phyloP scores from a whole-genome alignment of 2,113 vertebrate genomes.

The Hemiprocne comata region DNA sequence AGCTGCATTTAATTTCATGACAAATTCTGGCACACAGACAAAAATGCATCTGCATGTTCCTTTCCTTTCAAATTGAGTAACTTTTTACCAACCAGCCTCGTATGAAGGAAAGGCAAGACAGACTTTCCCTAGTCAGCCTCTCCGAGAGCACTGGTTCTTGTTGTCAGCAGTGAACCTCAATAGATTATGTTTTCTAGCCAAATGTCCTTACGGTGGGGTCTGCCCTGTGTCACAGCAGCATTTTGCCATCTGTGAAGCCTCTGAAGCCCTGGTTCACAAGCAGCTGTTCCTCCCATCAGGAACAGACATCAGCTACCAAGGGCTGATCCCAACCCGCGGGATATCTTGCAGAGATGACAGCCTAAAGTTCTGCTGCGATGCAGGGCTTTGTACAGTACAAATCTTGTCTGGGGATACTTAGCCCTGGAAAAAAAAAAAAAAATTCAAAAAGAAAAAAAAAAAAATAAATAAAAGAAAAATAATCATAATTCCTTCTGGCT shows the following conservation, averaged over 20 bases:
- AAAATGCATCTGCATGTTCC: neutral
- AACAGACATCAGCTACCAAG: neutral
- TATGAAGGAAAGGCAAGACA: neutral
- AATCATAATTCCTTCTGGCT: neutral
- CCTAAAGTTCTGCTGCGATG: neutral
- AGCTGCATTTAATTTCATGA: neutral
- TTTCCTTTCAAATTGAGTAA: neutral
- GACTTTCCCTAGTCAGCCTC: neutral
- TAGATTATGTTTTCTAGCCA: neutral
- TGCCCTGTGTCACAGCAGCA: neutral
- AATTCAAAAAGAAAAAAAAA: too few species aligned
- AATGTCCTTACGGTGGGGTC: neutral
- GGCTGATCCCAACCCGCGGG: neutral
- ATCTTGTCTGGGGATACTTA: neutral
- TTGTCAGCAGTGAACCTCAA: neutral
- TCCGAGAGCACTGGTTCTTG: neutral
- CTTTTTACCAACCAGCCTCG: neutral
- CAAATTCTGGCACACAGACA: neutral
- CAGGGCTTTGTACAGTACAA: neutral
- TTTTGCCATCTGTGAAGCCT: neutral
- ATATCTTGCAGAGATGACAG: neutral
- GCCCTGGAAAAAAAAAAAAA: too few species aligned
- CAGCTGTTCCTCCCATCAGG: neutral
- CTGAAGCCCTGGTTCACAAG: neutral
- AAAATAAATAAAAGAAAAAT: too few species aligned